Conservation (phyloP, 2,113 vertebrate genomes). For the Romanogobio albipinnatus region DNA sequence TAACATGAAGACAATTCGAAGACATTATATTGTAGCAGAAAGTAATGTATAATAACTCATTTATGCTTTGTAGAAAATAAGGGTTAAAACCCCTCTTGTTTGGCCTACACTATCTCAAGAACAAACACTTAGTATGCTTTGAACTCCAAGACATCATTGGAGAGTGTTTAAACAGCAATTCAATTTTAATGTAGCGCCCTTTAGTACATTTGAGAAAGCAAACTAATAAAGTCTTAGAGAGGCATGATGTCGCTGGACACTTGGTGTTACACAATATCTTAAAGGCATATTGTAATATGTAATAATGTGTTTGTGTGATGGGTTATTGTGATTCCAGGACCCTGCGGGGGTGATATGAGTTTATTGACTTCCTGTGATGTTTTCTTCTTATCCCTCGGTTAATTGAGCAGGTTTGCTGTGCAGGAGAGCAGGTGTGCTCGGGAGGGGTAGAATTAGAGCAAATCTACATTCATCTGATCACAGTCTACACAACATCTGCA, state of each 20-base stretch:
- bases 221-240: constrained; percentile 54
- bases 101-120: constrained; percentile 1
- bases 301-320: constrained; percentile 80
- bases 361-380: constrained; percentile 76
- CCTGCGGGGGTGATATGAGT: constrained; percentile 68
- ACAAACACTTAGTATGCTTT: constrained; percentile 10
- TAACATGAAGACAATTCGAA: not conserved
- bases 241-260: constrained; percentile 39
- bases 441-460: constrained; percentile 57
- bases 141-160: not conserved
- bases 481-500: constrained; percentile 30
- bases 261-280: constrained; percentile 59
- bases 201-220: constrained; percentile 25
- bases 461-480: constrained; percentile 52
- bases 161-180: constrained; percentile 38
- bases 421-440: constrained; percentile 62
- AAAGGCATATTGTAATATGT: constrained; percentile 68
- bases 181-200: constrained; percentile 18
- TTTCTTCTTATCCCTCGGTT: constrained; percentile 67
- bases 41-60: not conserved
- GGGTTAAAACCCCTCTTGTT: not conserved
- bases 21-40: not conserved
- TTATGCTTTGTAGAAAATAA: not conserved
- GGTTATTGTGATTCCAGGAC: constrained; percentile 76
- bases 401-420: constrained; percentile 69